Percentiles rank a stretch among this genome's conserved stretches.
phyloP scores from a whole-genome alignment of 2,113 vertebrate genomes.

The Oryzias woworae region DNA sequence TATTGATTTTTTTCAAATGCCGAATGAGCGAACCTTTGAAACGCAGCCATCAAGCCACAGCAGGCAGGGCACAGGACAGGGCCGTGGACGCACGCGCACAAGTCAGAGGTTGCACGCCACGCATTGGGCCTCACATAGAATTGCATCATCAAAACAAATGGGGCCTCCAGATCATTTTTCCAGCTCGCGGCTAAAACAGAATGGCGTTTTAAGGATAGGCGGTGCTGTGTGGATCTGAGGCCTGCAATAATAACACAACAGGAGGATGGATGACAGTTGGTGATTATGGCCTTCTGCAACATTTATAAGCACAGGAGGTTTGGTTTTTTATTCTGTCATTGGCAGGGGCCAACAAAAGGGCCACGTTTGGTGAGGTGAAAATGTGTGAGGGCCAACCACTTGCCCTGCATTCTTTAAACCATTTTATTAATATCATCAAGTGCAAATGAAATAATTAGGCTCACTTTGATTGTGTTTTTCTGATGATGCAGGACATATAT shows the following conservation, averaged over 20 bases:
- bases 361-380: no score
- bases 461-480: no score
- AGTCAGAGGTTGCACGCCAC: conserved; percentile 38
- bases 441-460: no score
- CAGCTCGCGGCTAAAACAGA: conserved; percentile 35
- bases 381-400: no score
- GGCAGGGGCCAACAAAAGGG: no score
- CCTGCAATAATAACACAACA: not conserved
- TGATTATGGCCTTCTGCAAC: no score
- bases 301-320: no score
- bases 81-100: conserved; percentile 12
- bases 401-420: no score
- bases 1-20: no score
- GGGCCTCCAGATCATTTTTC: conserved; percentile 22
- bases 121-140: conserved; percentile 46
- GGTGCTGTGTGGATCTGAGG: not conserved
- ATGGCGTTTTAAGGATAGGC: conserved; percentile 17
- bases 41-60: not conserved
- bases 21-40: not conserved
- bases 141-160: conserved; percentile 63
- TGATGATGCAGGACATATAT: no score
- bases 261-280: not conserved
- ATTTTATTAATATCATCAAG: no score
- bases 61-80: conserved; percentile 31
- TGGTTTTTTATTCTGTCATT: no score